Evolutionary conservation across 2,113 vertebrate species (phyloP).

Genomic region (Oncorhynchus mykiss): DNA sequence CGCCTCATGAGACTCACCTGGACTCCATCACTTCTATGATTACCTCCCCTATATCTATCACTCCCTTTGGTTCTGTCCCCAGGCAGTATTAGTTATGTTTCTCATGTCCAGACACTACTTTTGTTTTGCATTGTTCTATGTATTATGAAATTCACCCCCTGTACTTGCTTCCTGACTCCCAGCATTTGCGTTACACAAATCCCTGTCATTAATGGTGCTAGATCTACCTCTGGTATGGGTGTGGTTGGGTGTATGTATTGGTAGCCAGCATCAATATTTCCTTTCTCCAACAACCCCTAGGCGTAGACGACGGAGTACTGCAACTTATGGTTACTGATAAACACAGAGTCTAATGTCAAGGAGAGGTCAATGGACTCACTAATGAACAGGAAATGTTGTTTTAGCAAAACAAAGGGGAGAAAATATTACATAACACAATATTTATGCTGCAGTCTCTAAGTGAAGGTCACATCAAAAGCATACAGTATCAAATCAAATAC

Average conservation of each 20-base stretch:
- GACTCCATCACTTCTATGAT: too few species aligned
- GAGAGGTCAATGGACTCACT: conserved; percentile 9
- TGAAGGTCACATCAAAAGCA: conserved; percentile 27
- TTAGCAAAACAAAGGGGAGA: neutral
- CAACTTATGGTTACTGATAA: neutral
- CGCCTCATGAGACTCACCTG: too few species aligned
- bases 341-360: neutral
- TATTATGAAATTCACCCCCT: too few species aligned
- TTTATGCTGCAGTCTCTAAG: conserved; percentile 30
- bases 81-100: too few species aligned
- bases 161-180: too few species aligned
- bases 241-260: neutral
- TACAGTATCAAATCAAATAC: neutral
- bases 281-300: conserved; percentile 11
- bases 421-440: neutral
- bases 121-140: too few species aligned
- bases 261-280: conserved; percentile 10
- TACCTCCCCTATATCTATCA: too few species aligned
- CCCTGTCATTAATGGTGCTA: neutral
- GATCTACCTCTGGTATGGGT: neutral
- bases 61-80: too few species aligned
- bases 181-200: too few species aligned
- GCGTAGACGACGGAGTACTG: conserved; percentile 10
- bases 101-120: too few species aligned
- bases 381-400: conserved; percentile 26